Evolutionary conservation across 2,888 invertebrate species (phyloP).

Genomic region (Sminthurides aquaticus): DNA sequence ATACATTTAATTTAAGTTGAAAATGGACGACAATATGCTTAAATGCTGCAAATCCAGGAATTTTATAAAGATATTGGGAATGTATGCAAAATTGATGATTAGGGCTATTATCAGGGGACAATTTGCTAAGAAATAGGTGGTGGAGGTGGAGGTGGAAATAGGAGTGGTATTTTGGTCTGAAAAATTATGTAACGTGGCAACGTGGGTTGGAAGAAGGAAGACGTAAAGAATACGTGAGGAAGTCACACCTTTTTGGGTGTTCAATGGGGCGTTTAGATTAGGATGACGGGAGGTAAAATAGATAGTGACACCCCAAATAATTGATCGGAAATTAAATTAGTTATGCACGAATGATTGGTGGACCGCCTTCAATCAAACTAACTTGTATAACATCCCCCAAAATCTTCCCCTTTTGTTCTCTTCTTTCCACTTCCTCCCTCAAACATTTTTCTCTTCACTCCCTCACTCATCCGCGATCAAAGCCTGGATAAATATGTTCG

Average conservation of each 20-base stretch:
- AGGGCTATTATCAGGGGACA: too few species aligned
- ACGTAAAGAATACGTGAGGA: slow-evolving; percentile 33
- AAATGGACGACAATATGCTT: too few species aligned
- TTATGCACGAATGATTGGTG: slow-evolving; percentile 40
- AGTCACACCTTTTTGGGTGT: slow-evolving; percentile 29
- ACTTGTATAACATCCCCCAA: neutral
- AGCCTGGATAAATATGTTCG: too few species aligned
- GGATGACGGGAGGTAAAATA: slow-evolving; percentile 25
- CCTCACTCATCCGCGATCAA: neutral
- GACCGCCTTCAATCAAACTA: slow-evolving; percentile 19
- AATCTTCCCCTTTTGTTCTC: neutral
- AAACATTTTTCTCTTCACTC: neutral
- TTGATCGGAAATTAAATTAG: slow-evolving; percentile 44
- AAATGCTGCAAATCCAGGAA: too few species aligned
- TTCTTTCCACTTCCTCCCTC: slow-evolving; percentile 5
- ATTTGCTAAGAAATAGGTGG: too few species aligned
- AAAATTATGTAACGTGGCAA: too few species aligned
- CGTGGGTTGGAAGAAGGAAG: too few species aligned
- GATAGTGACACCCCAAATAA: slow-evolving; percentile 40
- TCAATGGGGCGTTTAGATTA: slow-evolving; percentile 33
- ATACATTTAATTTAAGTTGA: too few species aligned
- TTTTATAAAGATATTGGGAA: too few species aligned
- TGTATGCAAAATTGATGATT: too few species aligned
- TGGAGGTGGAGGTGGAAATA: too few species aligned
- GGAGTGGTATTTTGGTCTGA: too few species aligned